These are phyloP conservation scores for Plutella xylostella DNA, from an alignment of 2,888 invertebrate genomes.

Conservation along the genomic window DNA sequence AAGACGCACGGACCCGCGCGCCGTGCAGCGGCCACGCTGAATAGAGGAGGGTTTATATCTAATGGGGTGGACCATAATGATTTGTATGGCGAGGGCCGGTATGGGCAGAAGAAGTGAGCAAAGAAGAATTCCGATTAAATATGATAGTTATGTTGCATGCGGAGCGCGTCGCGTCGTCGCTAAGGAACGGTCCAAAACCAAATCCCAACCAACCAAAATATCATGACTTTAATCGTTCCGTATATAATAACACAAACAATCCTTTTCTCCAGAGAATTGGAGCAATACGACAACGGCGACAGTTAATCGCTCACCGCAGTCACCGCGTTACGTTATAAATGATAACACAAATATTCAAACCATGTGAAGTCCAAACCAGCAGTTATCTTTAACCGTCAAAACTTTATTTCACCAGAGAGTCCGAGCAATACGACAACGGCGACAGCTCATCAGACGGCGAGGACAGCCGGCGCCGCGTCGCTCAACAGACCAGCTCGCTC, in stretches of 20 bases:
- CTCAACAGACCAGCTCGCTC: conserved; percentile 75
- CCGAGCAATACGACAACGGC: conserved; percentile 52
- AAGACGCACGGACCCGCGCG: conserved; percentile 78
- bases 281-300: conserved; percentile 49
- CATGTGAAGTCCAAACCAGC: background rate
- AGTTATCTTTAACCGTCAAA: background rate
- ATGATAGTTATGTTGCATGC: too few relatives aligned
- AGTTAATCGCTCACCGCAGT: conserved; percentile 43
- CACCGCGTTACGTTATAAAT: conserved; percentile 48
- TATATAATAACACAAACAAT: background rate
- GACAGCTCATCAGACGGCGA: conserved; percentile 51
- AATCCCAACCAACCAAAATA: background rate
- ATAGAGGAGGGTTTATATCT: conserved; percentile 37
- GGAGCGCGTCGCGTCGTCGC: too few relatives aligned
- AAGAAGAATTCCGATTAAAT: too few relatives aligned
- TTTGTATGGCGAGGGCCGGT: background rate
- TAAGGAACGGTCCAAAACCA: too few relatives aligned
- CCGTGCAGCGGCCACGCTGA: conserved; percentile 42
- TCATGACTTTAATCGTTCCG: background rate
- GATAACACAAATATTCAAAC: background rate
- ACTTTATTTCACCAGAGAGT: conserved; percentile 33
- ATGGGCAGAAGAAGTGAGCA: conserved; percentile 35
- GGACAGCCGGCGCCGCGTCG: conserved; percentile 50
- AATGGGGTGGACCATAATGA: conserved; percentile 11
- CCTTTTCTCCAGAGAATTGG: conserved; percentile 41